Base-by-base conservation (phyloP, 2,113 vertebrate species). In the Rhabdomys dilectus region DNA sequence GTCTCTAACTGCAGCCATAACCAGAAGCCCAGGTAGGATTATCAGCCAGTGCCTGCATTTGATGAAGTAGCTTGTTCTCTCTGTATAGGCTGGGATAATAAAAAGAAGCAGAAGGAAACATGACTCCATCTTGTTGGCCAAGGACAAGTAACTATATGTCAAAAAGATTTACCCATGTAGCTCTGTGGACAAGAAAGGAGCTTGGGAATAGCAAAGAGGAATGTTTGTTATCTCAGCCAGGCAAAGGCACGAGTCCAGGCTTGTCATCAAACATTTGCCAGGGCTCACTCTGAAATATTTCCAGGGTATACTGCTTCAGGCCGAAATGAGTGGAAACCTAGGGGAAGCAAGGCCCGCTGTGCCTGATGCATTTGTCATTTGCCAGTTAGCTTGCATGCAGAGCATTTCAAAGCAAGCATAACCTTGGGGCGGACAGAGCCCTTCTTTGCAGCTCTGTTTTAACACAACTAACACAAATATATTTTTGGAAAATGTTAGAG, bases 261-360 rank as follows among this genome's bases (percentile, higher is more conserved):
- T 19, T 48, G 66, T 66, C 66, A 42, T 11, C 82, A 51, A 88
- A 80, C 17, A 73, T 29, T 76, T 78, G 3, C 39, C 76, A 78
- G 36, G 2, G 31, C 73, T 96, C 66, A 78, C 53, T 91, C 42
- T 89, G 94, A 94, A 87, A 75, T 89, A 82, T 77, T 88, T 88
- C 58, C 45, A 68, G 60, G 8, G 36, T 58, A 82, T 11, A 62
- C 9, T 51, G 76, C 36, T 31, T 19, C 1, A 10, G 19, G 22
- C 15, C 87, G 53, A 82, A 89, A 81, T 56, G 29, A 91, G 42
- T 11, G 68, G 36, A 68, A 86, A 58, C 39, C 60, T 72, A 51
- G 24, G 73, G 75, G 64, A 94, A 82, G 13, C 7, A 31, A 58
- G 8, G 15, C 13, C n/a, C 16, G n/a, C 45, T 21, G 66, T 68